These are phyloP conservation scores for Sminthurides aquaticus DNA, from an alignment of 2,888 invertebrate species.

Conservation along the genomic window DNA sequence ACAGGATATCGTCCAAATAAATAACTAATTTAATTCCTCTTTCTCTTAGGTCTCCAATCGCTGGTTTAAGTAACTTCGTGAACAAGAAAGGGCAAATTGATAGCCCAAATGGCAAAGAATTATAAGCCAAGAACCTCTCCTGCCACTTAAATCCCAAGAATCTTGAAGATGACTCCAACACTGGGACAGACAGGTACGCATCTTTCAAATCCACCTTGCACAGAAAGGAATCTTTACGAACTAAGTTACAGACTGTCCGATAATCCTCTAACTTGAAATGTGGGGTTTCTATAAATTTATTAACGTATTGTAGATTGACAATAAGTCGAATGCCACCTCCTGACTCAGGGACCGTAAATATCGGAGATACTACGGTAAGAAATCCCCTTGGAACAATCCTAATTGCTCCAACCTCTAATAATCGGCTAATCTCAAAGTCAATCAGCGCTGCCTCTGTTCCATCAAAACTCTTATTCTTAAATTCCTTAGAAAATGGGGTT, in stretches of 20 bases:
- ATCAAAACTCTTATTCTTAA: not conserved
- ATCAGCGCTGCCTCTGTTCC: not conserved
- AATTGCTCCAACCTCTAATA: not conserved
- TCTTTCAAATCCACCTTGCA: not conserved
- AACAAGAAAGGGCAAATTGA: not conserved
- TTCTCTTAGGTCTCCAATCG: not conserved
- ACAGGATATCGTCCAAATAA: not conserved
- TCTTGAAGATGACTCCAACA: not conserved
- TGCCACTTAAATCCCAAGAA: not conserved
- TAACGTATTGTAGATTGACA: not conserved
- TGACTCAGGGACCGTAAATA: not conserved
- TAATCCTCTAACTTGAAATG: constrained; percentile 1
- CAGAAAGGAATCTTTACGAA: not conserved
- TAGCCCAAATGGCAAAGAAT: not conserved
- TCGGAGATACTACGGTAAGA: not conserved
- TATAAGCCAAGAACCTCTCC: not conserved
- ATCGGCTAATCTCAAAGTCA: not conserved
- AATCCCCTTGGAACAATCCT: not conserved
- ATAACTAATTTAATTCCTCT: not conserved
- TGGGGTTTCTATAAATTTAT: not conserved
- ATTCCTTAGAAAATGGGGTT: too few relatives aligned
- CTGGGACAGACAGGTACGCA: not conserved
- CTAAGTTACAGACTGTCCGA: not conserved
- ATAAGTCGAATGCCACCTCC: not conserved
- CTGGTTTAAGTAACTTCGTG: not conserved